Evolutionary conservation across 1,140 invertebrate species (phyloP).

Genomic region (Asobara japonica): DNA sequence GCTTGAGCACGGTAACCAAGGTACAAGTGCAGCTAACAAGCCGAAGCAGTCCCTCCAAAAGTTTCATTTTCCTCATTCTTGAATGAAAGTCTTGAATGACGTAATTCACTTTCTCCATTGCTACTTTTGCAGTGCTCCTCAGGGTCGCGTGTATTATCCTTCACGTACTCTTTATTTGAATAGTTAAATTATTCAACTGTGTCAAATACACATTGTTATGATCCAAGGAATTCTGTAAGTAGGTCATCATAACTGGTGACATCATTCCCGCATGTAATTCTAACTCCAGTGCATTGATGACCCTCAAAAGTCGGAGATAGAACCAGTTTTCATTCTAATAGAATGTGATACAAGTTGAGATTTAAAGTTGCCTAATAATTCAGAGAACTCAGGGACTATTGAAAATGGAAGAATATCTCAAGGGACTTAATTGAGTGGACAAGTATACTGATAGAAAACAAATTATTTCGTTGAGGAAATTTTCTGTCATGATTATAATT

Average conservation of each 20-base stretch:
- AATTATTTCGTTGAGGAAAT: too few species aligned
- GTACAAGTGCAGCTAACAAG: not conserved
- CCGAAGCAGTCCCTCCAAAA: not conserved
- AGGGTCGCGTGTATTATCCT: not conserved
- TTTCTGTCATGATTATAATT: too few species aligned
- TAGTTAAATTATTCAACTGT: not conserved
- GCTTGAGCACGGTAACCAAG: not conserved
- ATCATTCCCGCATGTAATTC: not conserved
- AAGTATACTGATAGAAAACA: too few species aligned
- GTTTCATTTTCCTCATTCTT: not conserved
- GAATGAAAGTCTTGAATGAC: not conserved
- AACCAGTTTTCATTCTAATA: not conserved
- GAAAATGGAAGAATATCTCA: too few species aligned
- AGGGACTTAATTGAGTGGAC: too few species aligned
- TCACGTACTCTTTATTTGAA: not conserved
- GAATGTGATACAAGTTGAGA: not conserved
- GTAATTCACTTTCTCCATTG: conserved; percentile 27
- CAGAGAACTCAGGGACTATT: too few species aligned
- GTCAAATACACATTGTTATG: not conserved
- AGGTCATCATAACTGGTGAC: not conserved
- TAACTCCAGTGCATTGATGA: not conserved
- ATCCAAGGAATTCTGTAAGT: not conserved
- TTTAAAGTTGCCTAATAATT: not conserved
- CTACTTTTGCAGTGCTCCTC: not conserved
- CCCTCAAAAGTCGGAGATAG: not conserved